Percentiles rank a stretch among this genome's conserved stretches.
phyloP scores from a whole-genome alignment of 2,797 vertebrate species.

The Carduelis carduelis region DNA sequence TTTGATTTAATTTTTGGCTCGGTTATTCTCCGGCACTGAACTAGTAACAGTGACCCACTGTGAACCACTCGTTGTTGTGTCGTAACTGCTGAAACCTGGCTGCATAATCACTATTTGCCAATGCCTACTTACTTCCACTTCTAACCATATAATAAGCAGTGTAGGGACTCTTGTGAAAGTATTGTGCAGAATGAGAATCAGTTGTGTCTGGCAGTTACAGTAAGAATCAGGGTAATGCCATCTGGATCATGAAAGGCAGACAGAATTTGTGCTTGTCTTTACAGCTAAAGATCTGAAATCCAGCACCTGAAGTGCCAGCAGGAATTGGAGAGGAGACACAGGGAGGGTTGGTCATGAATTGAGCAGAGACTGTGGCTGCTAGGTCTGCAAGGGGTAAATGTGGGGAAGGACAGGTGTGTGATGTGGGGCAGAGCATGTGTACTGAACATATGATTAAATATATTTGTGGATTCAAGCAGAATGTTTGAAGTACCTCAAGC shows the following conservation, averaged over 20 bases:
- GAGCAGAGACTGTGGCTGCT: not conserved
- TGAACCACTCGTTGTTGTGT: not conserved
- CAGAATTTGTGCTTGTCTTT: not conserved
- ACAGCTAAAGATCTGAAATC: not conserved
- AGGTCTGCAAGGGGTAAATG: not conserved
- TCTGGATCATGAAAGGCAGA: not conserved
- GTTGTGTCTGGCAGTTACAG: not conserved
- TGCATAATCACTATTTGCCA: not conserved
- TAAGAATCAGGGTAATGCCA: not conserved
- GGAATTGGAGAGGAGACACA: not conserved
- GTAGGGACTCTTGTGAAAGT: not conserved
- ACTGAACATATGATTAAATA: not conserved
- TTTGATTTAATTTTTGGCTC: conserved; percentile 6
- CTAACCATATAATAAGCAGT: not conserved
- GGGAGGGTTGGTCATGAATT: not conserved
- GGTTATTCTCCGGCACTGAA: not conserved
- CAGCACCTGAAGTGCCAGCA: not conserved
- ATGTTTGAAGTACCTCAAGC: not conserved
- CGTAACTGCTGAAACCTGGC: not conserved
- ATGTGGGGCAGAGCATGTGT: not conserved
- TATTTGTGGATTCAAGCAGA: not conserved
- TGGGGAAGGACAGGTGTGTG: not conserved
- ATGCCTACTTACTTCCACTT: not conserved
- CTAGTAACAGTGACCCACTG: not conserved
- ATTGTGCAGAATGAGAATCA: not conserved